A percentile compares a stretch with the other conserved stretches of the same genome.
phyloP scores from a whole-genome alignment of 2,888 invertebrate species.

The Luffia ferchaultella region DNA sequence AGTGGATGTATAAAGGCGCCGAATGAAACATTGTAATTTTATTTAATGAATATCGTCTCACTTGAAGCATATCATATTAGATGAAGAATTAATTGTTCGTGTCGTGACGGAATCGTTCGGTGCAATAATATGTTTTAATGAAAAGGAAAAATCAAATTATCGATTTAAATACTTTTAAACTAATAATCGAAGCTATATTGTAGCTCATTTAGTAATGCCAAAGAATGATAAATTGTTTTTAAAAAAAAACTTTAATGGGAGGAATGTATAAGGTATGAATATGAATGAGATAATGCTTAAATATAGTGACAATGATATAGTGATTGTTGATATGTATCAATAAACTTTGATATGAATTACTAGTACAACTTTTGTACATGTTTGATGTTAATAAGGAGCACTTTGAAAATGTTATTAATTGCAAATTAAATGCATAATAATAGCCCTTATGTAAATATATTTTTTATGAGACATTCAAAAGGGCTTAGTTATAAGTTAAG shows the following conservation, averaged over 20 bases:
- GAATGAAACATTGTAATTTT: not conserved
- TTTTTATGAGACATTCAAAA: slow-evolving; percentile 27
- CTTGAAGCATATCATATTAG: no score
- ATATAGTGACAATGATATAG: slow-evolving; percentile 22
- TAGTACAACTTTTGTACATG: not conserved
- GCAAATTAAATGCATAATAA: no score
- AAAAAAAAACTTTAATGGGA: not conserved
- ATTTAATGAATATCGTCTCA: no score
- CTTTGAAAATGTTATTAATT: no score
- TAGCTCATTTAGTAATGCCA: slow-evolving; percentile 64
- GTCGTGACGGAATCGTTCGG: no score
- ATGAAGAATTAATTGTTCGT: no score
- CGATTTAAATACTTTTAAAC: no score
- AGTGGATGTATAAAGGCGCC: not conserved
- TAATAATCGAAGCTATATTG: no score
- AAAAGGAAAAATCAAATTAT: no score
- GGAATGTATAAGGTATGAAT: not conserved
- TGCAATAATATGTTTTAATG: not conserved
- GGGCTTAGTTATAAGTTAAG: slow-evolving; percentile 29
- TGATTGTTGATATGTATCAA: not conserved
- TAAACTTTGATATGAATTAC: not conserved
- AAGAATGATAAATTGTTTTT: slow-evolving; percentile 45
- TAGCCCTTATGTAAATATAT: no score
- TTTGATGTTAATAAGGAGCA: not conserved
- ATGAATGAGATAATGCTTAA: slow-evolving; percentile 16